These are phyloP conservation scores for Tachysurus vachellii DNA, from an alignment of 2,113 vertebrate species.

Conservation along the genomic window DNA sequence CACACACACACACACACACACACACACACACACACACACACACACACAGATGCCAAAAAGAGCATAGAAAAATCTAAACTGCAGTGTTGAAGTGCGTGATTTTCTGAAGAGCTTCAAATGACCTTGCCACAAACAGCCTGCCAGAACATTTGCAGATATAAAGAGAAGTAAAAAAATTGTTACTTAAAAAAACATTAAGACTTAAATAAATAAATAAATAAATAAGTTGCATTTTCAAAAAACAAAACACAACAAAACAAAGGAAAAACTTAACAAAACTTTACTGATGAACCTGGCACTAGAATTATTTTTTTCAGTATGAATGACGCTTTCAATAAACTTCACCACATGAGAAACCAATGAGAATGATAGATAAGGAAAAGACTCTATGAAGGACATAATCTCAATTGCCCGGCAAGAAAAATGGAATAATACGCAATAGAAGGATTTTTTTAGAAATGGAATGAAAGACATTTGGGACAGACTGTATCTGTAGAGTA, in stretches of 20 bases:
- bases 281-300: neutral
- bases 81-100: neutral
- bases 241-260: neutral
- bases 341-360: neutral
- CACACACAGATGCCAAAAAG: neutral
- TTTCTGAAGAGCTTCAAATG: neutral
- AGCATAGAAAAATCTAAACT: neutral
- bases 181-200: neutral
- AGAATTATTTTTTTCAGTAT: neutral
- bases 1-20: neutral
- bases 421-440: neutral
- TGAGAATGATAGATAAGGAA: conserved; percentile 17
- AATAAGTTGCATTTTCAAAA: neutral
- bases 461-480: neutral
- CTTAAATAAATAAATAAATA: neutral
- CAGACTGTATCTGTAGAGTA: neutral
- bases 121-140: neutral
- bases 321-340: neutral
- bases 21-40: too few relatives aligned
- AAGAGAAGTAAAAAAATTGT: neutral
- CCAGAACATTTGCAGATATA: neutral
- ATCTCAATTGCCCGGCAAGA: neutral
- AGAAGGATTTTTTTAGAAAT: neutral
- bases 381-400: neutral
- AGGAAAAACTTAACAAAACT: neutral